Evolutionary conservation across 2,113 vertebrate species (phyloP).

Genomic region (Clarias magur): DNA sequence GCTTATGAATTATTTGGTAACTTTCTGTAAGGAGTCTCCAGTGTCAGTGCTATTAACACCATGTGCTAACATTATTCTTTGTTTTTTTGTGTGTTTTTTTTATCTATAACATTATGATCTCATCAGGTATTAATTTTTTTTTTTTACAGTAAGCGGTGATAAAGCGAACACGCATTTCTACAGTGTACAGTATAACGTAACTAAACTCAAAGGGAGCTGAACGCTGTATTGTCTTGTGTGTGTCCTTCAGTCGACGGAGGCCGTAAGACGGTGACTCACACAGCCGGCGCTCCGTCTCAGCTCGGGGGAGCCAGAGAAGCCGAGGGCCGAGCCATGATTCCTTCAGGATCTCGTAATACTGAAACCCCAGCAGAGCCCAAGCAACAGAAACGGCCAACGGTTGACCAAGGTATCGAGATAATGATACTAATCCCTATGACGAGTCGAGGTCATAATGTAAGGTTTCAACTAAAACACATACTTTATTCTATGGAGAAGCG

Average conservation of each 20-base stretch:
- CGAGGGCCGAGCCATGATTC: conserved; percentile 50
- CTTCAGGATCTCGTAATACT: conserved; percentile 27
- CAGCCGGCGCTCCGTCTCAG: conserved; percentile 26
- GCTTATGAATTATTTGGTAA: not conserved
- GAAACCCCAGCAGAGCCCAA: conserved; percentile 18
- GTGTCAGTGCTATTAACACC: not conserved
- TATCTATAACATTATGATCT: not conserved
- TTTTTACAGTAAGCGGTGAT: not conserved
- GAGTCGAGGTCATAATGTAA: not conserved
- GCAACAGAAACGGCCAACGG: conserved; percentile 25
- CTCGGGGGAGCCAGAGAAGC: conserved; percentile 30
- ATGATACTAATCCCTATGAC: not conserved
- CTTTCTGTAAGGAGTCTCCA: not conserved
- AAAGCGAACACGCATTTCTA: not conserved
- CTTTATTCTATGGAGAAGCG: not conserved
- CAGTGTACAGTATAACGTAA: not conserved
- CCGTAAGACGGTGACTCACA: conserved; percentile 75
- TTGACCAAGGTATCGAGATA: conserved; percentile 30
- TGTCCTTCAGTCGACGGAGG: conserved; percentile 74
- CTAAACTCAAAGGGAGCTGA: not conserved
- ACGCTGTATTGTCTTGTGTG: not conserved
- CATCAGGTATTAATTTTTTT: too few species aligned
- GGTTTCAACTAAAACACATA: not conserved
- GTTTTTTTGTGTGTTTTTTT: too few species aligned
- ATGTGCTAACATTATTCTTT: too few species aligned